Conservation (phyloP, 2,797 vertebrate species). For the Lepilemur septentrionalis region DNA sequence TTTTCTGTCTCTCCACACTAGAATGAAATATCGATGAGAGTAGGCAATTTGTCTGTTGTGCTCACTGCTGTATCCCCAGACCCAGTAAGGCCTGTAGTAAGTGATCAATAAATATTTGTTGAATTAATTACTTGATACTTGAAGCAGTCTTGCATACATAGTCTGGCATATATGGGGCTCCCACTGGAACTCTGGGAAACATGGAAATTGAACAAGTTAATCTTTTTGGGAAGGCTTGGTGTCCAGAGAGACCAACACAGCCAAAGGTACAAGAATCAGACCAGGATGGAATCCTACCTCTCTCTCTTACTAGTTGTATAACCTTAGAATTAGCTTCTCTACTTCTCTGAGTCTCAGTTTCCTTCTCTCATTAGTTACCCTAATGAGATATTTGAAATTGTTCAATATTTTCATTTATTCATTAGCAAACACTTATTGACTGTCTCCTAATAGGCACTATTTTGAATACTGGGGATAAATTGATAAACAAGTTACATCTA, state of each 20-base stretch:
- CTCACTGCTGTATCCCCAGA: background rate
- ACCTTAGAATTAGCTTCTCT: background rate
- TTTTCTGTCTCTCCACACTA: background rate
- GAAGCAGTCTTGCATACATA: background rate
- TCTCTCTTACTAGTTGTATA: background rate
- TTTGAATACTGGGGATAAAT: background rate
- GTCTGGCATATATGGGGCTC: background rate
- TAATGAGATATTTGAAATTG: slow-evolving; percentile 9
- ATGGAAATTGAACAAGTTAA: background rate
- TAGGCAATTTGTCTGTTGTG: background rate
- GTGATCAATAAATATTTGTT: background rate
- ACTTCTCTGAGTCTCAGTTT: background rate
- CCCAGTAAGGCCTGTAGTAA: background rate
- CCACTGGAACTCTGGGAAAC: background rate
- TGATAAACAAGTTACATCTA: background rate
- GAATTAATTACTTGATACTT: background rate
- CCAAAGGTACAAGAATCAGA: background rate
- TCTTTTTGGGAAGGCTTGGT: background rate
- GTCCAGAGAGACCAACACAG: background rate
- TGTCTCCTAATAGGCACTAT: background rate
- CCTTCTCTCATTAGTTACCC: background rate
- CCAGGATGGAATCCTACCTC: background rate
- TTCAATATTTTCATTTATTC: background rate
- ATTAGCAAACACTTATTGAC: background rate
- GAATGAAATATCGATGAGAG: background rate